Conservation (phyloP, 2,113 vertebrate genomes). For the Rallus limicola region DNA sequence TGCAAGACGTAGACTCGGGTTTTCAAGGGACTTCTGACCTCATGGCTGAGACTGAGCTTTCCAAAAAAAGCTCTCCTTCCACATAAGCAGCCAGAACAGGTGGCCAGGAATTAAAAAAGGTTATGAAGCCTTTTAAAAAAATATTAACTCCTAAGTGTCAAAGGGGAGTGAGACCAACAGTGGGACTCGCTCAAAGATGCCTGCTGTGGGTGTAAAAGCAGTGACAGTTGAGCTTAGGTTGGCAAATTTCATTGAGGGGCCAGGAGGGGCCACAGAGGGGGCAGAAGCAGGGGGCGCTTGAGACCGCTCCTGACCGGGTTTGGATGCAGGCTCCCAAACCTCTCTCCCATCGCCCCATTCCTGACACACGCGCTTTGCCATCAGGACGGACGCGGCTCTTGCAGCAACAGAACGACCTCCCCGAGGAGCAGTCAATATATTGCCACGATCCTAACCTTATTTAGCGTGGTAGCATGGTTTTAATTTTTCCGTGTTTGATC, state of each 20-base stretch:
- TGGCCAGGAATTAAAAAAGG: background rate
- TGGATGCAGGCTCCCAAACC: too few species aligned
- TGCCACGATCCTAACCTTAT: constrained; percentile 51
- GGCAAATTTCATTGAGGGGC: background rate
- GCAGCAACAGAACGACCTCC: constrained; percentile 25
- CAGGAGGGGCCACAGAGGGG: background rate
- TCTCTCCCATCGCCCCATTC: background rate
- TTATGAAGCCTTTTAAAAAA: background rate
- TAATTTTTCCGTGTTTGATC: constrained; percentile 61
- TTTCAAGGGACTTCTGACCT: background rate
- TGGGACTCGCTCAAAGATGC: background rate
- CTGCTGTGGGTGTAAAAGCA: background rate
- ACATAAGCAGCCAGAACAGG: background rate
- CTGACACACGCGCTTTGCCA: background rate
- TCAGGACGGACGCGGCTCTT: background rate
- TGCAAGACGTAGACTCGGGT: fast-evolving
- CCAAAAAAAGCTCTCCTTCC: background rate
- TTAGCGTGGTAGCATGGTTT: constrained; percentile 50
- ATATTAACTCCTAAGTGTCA: background rate
- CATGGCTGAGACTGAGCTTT: background rate
- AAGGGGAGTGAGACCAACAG: background rate
- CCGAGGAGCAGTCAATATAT: constrained; percentile 13
- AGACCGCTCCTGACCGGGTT: background rate
- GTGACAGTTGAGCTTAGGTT: background rate
- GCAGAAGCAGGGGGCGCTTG: fast-evolving